Percentiles rank a stretch among this genome's conserved stretches.
Evolutionary conservation across 2,797 vertebrate genomes (phyloP).

Genomic region (Pipistrellus nathusii): DNA sequence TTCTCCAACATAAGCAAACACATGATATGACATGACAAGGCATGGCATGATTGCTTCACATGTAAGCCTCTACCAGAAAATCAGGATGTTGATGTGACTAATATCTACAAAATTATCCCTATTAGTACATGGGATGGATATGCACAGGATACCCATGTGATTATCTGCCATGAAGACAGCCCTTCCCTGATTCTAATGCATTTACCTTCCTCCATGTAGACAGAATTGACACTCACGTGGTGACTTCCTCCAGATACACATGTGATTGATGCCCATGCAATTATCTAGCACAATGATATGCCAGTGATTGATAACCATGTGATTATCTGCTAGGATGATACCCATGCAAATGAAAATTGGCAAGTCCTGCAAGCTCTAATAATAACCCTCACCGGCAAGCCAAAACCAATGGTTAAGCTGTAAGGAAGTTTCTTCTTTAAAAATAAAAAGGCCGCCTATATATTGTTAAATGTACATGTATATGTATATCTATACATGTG

Average conservation of each 20-base stretch:
- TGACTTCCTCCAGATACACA: slow-evolving; percentile 48
- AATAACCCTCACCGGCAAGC: slow-evolving; percentile 64
- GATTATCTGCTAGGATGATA: slow-evolving; percentile 80
- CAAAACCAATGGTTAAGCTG: slow-evolving; percentile 55
- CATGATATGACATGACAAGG: background rate
- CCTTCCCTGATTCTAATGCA: slow-evolving; percentile 53
- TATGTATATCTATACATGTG: background rate
- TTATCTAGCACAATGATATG: slow-evolving; percentile 75
- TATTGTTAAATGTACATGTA: background rate
- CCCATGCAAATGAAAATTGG: slow-evolving; percentile 73
- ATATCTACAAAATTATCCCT: slow-evolving; percentile 29
- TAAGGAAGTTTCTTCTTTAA: slow-evolving; percentile 48
- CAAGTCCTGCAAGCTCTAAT: slow-evolving; percentile 70
- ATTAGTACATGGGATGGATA: background rate
- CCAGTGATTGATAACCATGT: slow-evolving; percentile 73
- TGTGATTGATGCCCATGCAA: slow-evolving; percentile 74
- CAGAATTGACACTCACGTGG: slow-evolving; percentile 36
- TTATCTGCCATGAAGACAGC: slow-evolving; percentile 56
- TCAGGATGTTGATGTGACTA: background rate
- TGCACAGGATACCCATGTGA: slow-evolving; percentile 32
- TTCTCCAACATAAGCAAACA: slow-evolving; percentile 9
- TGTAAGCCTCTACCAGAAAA: slow-evolving; percentile 48
- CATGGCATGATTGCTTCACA: background rate
- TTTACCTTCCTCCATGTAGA: slow-evolving; percentile 52
- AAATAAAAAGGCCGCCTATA: slow-evolving; percentile 51